Percentiles rank a stretch among this genome's conserved stretches.
These are phyloP conservation scores for Drosophila sordidula DNA, from an alignment of 2,888 invertebrate species.

Conservation along the genomic window DNA sequence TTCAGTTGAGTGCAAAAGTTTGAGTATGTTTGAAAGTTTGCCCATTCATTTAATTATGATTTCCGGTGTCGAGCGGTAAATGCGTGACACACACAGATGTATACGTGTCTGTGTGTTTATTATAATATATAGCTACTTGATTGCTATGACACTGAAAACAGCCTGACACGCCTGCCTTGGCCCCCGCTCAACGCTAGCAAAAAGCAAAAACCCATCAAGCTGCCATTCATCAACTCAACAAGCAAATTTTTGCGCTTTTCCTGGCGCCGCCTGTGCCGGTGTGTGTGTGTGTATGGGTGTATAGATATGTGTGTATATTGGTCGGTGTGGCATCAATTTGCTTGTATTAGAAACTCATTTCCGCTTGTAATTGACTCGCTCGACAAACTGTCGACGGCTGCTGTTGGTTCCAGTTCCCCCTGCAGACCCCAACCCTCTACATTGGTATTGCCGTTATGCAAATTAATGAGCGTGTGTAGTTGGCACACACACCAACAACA, in stretches of 20 bases:
- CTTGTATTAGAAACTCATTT: constrained; percentile 75
- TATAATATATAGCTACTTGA: constrained; percentile 58
- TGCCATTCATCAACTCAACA: constrained; percentile 69
- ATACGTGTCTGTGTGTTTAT: constrained; percentile 17
- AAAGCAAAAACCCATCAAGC: constrained; percentile 50
- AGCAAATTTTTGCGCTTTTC: constrained; percentile 57
- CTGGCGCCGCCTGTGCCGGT: constrained; percentile 11
- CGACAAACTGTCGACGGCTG: constrained; percentile 53
- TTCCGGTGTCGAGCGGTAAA: constrained; percentile 54
- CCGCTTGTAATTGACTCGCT: constrained; percentile 73
- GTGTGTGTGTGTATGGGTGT: constrained; percentile 8
- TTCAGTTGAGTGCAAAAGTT: neutral
- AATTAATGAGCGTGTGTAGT: constrained; percentile 55
- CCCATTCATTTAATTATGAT: constrained; percentile 72
- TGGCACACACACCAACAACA: constrained; percentile 4
- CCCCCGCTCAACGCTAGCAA: constrained; percentile 4
- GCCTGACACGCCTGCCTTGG: constrained; percentile 27
- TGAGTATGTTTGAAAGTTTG: constrained; percentile 8
- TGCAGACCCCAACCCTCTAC: neutral
- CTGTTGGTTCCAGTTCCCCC: neutral
- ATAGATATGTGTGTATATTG: constrained; percentile 7
- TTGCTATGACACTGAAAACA: constrained; percentile 49
- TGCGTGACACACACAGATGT: constrained; percentile 20
- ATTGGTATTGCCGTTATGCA: constrained; percentile 50
- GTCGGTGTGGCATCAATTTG: constrained; percentile 58